Base-by-base conservation (phyloP, 2,888 invertebrate genomes). In the Apoderus coryli region DNA sequence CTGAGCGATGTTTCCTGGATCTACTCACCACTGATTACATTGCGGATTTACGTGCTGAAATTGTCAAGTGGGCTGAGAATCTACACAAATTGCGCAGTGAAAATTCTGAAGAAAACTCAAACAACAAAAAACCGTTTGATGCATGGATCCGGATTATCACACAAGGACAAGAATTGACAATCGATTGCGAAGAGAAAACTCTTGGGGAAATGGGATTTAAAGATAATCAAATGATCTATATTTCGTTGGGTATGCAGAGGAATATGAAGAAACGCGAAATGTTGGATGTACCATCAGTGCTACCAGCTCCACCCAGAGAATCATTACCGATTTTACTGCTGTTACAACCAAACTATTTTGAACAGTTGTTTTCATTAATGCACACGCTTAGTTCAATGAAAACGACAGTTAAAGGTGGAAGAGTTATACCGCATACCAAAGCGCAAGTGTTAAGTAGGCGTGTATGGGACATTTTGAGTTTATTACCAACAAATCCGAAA, bases 1-100 rank as follows among this genome's bases (percentile, higher is more conserved):
- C 84, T 0, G 86, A 89, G 38, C 77, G 89, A 50, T 84, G 82
- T 11, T 67, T 76, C 11, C 62, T 93, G 9, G 75, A 82, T 43
- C 67, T 93, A 58, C 69, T 80, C 41, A 78, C 76, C 23, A 73
- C 78, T n/a, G 90, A 92, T 60, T 74, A 84, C 39, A 78, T 93
- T 14, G 90, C 89, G 3, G 92, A 92, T 56, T 61, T 93, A 30
- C 65, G 92, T 38, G 92, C 92, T 1, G 92, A 92, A 64, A 86
- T 92, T 32, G 84, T 86, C n/a, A 79, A 84, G 42, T 92, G 90
- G 90, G 90, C 89, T 84, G 88, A 89, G 57, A 65, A 65, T 35
- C 39, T 64, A 10, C 46, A 51, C 26, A 63, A 64, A 52, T 37
- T 46, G 23, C 50, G 51, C 37, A 49, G 44, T 28, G 44, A 49